phyloP scores from a whole-genome alignment of 2,113 vertebrate genomes.

The Mormyrus lacerda region DNA sequence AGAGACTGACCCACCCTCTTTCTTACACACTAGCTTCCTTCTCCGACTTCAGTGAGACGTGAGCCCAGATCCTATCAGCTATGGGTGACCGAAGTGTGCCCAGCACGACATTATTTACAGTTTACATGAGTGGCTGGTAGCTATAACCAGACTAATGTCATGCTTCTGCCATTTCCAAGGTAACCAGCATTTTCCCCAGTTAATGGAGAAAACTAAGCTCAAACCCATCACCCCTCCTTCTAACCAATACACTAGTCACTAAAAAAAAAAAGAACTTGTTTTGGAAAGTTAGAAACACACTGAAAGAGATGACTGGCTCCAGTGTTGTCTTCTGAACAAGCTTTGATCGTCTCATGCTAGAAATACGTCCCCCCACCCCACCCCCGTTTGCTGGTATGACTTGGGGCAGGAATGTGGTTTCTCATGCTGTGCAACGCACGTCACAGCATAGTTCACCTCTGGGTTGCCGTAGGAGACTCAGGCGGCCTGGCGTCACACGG shows the following conservation, averaged over 20 bases:
- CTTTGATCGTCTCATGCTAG: not conserved
- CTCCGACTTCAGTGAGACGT: not conserved
- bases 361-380: not conserved
- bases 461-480: not conserved
- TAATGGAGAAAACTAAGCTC: not conserved
- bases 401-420: not conserved
- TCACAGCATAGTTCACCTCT: not conserved
- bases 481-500: not conserved
- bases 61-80: not conserved
- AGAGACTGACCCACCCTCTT: not conserved
- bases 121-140: not conserved
- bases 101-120: no score
- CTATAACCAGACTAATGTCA: not conserved
- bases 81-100: not conserved
- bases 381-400: not conserved
- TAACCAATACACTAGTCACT: not conserved
- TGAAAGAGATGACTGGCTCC: not conserved
- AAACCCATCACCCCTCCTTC: not conserved
- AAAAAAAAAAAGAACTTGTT: not conserved
- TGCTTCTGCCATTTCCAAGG: not conserved
- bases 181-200: not conserved
- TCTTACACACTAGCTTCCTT: not conserved
- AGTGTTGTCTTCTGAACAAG: not conserved
- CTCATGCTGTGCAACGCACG: not conserved
- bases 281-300: not conserved